Percentiles rank a stretch among this genome's conserved stretches.
Conservation (phyloP, 1,140 invertebrate genomes). For the Choristoneura fumiferana region DNA sequence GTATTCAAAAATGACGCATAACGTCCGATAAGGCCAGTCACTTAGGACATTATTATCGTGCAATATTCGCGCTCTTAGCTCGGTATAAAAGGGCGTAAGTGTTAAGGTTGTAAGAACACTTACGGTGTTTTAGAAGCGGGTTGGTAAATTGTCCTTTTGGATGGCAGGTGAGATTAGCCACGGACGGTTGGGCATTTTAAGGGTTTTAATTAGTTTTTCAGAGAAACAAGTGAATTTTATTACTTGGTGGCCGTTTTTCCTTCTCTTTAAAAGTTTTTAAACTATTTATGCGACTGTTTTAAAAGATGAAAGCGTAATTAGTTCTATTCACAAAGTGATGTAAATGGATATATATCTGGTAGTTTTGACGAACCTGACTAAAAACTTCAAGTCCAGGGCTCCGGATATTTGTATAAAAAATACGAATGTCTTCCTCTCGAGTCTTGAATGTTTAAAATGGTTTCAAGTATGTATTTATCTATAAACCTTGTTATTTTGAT, state of each 20-base stretch:
- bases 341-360: no score
- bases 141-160: constrained; percentile 9
- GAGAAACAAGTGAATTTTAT: constrained; percentile 12
- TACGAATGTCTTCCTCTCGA: no score
- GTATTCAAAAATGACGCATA: not conserved
- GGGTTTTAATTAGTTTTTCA: constrained; percentile 17
- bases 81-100: not conserved
- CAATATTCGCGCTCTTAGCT: not conserved
- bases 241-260: not conserved
- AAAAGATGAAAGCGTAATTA: no score
- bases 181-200: constrained; percentile 16
- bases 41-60: not conserved
- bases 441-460: no score
- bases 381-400: no score
- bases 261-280: not conserved
- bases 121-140: constrained; percentile 1
- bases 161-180: constrained; percentile 17
- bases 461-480: no score
- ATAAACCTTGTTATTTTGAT: no score
- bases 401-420: no score
- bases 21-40: not conserved
- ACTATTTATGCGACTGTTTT: no score
- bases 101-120: not conserved
- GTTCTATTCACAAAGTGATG: no score
- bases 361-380: no score